These are phyloP conservation scores for Sinotaia quadrata DNA, from an alignment of 2,888 invertebrate genomes.

Conservation along the genomic window DNA sequence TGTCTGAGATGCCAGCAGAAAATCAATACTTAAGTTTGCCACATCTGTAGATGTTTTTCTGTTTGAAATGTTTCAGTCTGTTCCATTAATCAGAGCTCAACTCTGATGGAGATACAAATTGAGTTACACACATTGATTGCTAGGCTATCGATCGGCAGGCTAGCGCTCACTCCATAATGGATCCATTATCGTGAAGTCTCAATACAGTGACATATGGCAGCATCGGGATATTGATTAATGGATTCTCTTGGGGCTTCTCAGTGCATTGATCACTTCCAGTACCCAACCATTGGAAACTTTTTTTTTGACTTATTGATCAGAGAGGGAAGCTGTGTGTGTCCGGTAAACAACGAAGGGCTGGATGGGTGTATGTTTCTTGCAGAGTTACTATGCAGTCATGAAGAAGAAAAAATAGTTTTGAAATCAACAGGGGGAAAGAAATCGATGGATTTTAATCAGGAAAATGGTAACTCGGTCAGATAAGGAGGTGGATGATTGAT, in stretches of 20 bases:
- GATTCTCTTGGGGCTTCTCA: not conserved
- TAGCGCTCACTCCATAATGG: slow-evolving; percentile 16
- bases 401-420: too few species aligned
- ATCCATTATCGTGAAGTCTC: slow-evolving; percentile 17
- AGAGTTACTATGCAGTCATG: too few species aligned
- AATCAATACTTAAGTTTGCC: slow-evolving; percentile 40
- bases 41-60: slow-evolving; percentile 40
- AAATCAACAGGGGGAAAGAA: slow-evolving; percentile 24
- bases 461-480: slow-evolving; percentile 27
- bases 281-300: too few species aligned
- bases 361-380: too few species aligned
- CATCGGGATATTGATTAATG: slow-evolving; percentile 17
- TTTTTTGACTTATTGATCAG: slow-evolving; percentile 23
- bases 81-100: slow-evolving; percentile 40
- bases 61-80: slow-evolving; percentile 40
- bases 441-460: slow-evolving; percentile 38
- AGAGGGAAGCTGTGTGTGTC: not conserved
- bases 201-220: slow-evolving; percentile 25
- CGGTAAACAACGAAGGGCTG: too few species aligned
- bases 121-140: slow-evolving; percentile 37
- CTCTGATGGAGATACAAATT: slow-evolving; percentile 42
- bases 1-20: not conserved
- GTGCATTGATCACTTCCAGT: not conserved
- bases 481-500: slow-evolving; percentile 31
- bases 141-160: slow-evolving; percentile 19